phyloP scores from a whole-genome alignment of 2,113 vertebrate species.

The Sinocyclocheilus anshuiensis region DNA sequence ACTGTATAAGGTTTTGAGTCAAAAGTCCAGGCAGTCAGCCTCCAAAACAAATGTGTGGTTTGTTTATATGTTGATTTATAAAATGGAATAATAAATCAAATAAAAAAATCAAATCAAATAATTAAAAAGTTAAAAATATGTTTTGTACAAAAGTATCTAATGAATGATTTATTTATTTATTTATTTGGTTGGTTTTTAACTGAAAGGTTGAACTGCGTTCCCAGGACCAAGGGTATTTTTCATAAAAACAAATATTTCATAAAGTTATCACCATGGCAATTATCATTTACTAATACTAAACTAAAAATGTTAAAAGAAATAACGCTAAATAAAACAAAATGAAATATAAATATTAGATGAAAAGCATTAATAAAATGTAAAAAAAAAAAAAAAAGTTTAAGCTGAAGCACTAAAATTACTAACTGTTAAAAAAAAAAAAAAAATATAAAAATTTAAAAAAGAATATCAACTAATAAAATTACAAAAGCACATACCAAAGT shows the following conservation, averaged over 20 bases:
- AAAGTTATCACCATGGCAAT: background rate
- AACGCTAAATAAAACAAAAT: background rate
- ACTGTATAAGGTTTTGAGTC: background rate
- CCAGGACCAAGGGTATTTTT: background rate
- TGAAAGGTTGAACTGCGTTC: background rate
- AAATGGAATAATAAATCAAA: background rate
- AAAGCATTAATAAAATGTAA: too few species aligned
- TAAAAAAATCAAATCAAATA: background rate
- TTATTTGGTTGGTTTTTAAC: background rate
- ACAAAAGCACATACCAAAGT: too few species aligned
- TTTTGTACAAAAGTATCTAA: too few species aligned
- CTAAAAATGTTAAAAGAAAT: background rate
- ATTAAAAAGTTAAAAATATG: too few species aligned
- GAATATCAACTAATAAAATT: too few species aligned
- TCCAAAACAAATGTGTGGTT: background rate
- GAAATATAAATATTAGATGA: background rate
- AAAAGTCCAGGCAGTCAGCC: background rate
- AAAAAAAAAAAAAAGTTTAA: too few species aligned
- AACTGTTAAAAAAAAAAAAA: too few species aligned
- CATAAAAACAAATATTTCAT: background rate
- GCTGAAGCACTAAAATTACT: too few species aligned
- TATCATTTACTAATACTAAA: background rate
- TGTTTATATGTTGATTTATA: background rate
- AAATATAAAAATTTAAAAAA: too few species aligned
- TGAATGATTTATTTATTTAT: too few species aligned